These are phyloP conservation scores for Daphoenositta chrysoptera DNA, from an alignment of 2,113 vertebrate species.

Conservation along the genomic window DNA sequence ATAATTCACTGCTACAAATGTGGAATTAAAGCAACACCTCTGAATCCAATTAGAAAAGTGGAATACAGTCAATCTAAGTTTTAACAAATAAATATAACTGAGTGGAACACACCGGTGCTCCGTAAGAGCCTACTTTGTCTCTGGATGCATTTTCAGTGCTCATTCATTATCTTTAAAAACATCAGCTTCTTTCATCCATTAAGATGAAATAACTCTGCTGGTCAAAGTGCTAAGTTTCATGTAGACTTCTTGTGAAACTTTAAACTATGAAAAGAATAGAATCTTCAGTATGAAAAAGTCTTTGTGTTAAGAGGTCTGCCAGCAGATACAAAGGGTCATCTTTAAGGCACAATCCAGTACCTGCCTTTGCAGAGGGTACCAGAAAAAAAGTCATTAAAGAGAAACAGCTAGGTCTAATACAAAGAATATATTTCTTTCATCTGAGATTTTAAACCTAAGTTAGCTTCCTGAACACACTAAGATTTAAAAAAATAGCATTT, in stretches of 20 bases:
- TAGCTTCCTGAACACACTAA: background rate
- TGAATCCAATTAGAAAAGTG: background rate
- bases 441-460: background rate
- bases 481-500: background rate
- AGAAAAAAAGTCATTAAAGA: background rate
- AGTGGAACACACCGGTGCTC: background rate
- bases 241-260: background rate
- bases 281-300: background rate
- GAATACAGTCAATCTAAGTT: background rate
- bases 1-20: background rate
- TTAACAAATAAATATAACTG: background rate
- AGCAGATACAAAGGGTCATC: background rate
- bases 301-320: background rate
- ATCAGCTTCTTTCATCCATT: background rate
- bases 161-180: background rate
- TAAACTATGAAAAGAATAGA: background rate
- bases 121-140: background rate
- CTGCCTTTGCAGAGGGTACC: background rate
- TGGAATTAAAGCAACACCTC: background rate
- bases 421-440: background rate
- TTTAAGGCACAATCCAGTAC: background rate
- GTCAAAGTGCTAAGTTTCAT: background rate
- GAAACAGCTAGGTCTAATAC: background rate
- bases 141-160: background rate
- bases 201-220: background rate